phyloP scores from a whole-genome alignment of 2,888 invertebrate species.

The Gisinianus flammeolus region DNA sequence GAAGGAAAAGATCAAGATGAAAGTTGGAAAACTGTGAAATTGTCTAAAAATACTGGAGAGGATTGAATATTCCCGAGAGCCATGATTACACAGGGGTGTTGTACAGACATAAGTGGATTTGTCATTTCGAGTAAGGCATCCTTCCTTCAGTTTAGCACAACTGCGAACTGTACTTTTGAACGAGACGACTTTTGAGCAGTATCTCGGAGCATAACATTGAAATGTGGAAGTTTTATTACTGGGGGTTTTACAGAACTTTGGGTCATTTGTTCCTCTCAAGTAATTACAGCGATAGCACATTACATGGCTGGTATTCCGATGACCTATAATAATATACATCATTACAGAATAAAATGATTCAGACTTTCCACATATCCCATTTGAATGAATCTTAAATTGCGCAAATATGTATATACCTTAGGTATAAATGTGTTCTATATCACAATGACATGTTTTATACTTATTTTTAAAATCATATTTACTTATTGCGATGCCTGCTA shows the following conservation, averaged over 20 bases:
- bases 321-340: no score
- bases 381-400: no score
- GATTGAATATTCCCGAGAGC: background rate
- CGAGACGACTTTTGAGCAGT: background rate
- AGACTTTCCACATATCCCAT: no score
- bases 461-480: no score
- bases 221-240: background rate
- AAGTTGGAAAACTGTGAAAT: background rate
- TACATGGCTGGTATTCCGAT: no score
- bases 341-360: no score
- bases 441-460: no score
- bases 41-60: no score
- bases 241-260: background rate
- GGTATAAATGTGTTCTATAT: no score
- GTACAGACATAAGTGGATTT: background rate
- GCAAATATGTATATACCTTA: no score
- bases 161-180: background rate
- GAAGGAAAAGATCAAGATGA: background rate
- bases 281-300: background rate
- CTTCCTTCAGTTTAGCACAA: background rate
- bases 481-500: no score
- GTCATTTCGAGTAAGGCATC: background rate
- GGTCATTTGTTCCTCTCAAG: background rate
- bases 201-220: background rate
- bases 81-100: background rate